Evolutionary conservation across 1,140 invertebrate genomes (phyloP), one percentile per base, ranked within the genome.

Genomic region (Camponotus pennsylvanicus): DNA sequence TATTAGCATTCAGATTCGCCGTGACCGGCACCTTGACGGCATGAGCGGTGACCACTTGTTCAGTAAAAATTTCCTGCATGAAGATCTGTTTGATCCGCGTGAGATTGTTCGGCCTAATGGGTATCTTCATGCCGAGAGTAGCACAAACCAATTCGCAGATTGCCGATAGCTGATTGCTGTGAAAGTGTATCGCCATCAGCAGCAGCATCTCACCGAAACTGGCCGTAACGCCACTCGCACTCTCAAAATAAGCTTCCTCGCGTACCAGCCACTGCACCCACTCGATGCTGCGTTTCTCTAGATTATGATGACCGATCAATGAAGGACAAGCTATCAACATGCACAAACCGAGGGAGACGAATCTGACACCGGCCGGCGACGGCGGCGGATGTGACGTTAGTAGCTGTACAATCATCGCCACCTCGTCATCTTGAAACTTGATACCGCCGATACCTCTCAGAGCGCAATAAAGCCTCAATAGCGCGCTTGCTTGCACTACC

Each of bases 141-240:
- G 98, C 97, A 92, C 98, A 99, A 0, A 99, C 98, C 18, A 99
- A 95, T 90, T 99, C 99, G 83, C 97, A 97, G 70, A 99, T 99
- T 7, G 98, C 98, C 67, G 97, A 97, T 9, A 99, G 93, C 94
- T 99, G 98, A 93, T 98, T 99, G 86, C 98, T 98, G 93, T 99
- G 99, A 93, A 99, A 99, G 93, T 99, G 98, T 89, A 99, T 99
- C 0, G 99, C 99, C 96, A 99, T 98, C 40, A 99, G 95, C 0
- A 99, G 96, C 18, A 99, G 95, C 98, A 99, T 99, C 95, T 99
- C 99, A n/a, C 98, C 98, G 94, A 99, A 99, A 40, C 97, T 98
- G 0, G 97, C 97, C 3, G 97, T 97, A 0, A 97, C 97, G 4
- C 97, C 97, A 64, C 97, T 97, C 18, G 97, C 97, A 92, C 97